Evolutionary conservation across 1,140 invertebrate species (phyloP), one percentile per base, ranked within the genome.

Genomic region (Muscidifurax raptorellus): DNA sequence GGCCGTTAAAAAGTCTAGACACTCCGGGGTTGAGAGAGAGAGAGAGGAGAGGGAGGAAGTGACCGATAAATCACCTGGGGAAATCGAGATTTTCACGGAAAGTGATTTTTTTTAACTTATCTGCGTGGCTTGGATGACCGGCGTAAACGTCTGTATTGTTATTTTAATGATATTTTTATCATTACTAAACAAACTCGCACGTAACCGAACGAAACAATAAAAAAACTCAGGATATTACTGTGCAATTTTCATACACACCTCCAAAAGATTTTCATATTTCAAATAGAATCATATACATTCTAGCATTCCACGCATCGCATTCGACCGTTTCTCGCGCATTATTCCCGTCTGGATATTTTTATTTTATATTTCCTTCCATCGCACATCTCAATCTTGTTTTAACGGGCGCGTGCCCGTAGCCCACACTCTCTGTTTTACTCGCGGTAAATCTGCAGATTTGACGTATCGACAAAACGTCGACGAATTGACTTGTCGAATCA

Each of bases 401-500:
- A 59, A n/a, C 18, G 18, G 15, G 52, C 22, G 7, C 22, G 15
- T 59, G 15, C 52, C 52, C 52, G n/a, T 5, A 32, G 32, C 5
- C 18, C 15, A 22, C 5, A 52, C 18, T 1, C 74, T 76, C 18
- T 27, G n/a, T 76, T 52, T 76, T 76, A 47, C 36, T 28, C 27
- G 1, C 27, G 6, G 71, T 2, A 27, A 76, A 76, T 76, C 74
- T 76, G 40, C 6, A 76, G 25, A 76, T 47, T 25, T 76, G 76
- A 78, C 52, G 44, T 64, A 78, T 78, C 52, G 76, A 36, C 47
- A 30, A 52, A 66, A 64, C 44, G 76, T 78, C 76, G 12, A 30
- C 76, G 52, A 78, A 78, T 59, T 28, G 18, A 59, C 25, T 78
- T 66, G 28, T 30, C 76, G 76, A 66, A 64, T 78, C 76, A 64